Base-by-base conservation (phyloP, 2,888 invertebrate genomes). In the Hermaeophaga mercurialis region DNA sequence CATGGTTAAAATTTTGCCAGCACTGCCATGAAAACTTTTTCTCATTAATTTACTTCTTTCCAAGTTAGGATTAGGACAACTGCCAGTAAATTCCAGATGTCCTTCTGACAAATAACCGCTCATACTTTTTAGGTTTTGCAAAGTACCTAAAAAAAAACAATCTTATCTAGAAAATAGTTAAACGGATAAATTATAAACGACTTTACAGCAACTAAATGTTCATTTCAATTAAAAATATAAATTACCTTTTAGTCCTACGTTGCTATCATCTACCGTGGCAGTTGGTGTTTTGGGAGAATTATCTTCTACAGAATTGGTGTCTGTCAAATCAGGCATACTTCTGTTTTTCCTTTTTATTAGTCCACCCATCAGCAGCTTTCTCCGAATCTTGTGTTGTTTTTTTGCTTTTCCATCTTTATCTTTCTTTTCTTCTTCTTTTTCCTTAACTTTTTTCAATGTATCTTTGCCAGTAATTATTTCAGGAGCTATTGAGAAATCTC, bases 281-380 rank as follows among this genome's bases (percentile, higher is more conserved):
- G 75, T 78, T 12, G 76, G 81, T 61, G 74, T 70, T 7, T 79
- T 70, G 44, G 80, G 78, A 28, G 45, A 50, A 26, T 52, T 56
- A 17, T 68, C 64, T 45, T 80, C 82, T 7, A 79, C 84, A 63
- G 82, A 83, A 44, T 87, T 88, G 0, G 88, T 89, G 74, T 94
- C 94, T 0, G 94, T 88, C 44, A 94, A 80, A 79, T 94, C 94
- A 0, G 94, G 94, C 91, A 94, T 91, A 52, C 93, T 93, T 63
- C 94, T 82, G 73, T 94, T 94, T 75, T 94, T 94, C 22, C 94
- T 81, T 58, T 90, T 84, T 48, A 94, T 93, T 48, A 94, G 79
- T 1, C 94, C 94, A 9, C 94, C 94, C 93, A 94, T 94, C 5
- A 94, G 73, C 2, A 94, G 76, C 75, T 94, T 94, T 69, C 94